Percentiles rank a stretch among this genome's conserved stretches.
phyloP scores from a whole-genome alignment of 2,113 vertebrate genomes.

The Corynorhinus townsendii region DNA sequence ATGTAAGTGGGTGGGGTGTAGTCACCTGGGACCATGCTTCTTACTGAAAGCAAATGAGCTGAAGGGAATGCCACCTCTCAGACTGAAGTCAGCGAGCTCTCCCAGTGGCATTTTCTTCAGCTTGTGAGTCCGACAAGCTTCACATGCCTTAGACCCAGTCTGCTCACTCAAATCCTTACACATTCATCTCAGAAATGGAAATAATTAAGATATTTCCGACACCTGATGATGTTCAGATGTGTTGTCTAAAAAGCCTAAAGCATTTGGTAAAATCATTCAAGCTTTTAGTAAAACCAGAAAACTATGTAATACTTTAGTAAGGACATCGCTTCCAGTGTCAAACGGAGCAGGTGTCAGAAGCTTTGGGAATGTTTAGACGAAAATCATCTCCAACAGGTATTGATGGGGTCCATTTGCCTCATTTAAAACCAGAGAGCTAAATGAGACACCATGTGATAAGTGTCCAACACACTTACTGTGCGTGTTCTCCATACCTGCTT shows the following conservation, averaged over 20 bases:
- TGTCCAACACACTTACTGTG: not conserved
- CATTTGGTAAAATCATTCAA: not conserved
- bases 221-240: not conserved
- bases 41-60: not conserved
- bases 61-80: not conserved
- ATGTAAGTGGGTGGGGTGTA: conserved; percentile 22
- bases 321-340: not conserved
- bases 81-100: not conserved
- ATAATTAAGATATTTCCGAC: not conserved
- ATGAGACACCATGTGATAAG: not conserved
- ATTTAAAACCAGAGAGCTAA: not conserved
- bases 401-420: not conserved
- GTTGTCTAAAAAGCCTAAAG: not conserved
- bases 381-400: not conserved
- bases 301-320: not conserved
- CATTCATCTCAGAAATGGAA: not conserved
- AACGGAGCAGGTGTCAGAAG: not conserved
- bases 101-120: not conserved
- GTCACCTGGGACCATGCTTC: not conserved
- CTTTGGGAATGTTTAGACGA: not conserved
- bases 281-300: not conserved
- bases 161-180: not conserved
- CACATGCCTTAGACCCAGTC: not conserved
- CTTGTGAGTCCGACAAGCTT: rapidly evolving
- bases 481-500: conserved; percentile 29